Evolutionary conservation across 2,888 invertebrate species (phyloP).

Genomic region (Sinotaia quadrata): DNA sequence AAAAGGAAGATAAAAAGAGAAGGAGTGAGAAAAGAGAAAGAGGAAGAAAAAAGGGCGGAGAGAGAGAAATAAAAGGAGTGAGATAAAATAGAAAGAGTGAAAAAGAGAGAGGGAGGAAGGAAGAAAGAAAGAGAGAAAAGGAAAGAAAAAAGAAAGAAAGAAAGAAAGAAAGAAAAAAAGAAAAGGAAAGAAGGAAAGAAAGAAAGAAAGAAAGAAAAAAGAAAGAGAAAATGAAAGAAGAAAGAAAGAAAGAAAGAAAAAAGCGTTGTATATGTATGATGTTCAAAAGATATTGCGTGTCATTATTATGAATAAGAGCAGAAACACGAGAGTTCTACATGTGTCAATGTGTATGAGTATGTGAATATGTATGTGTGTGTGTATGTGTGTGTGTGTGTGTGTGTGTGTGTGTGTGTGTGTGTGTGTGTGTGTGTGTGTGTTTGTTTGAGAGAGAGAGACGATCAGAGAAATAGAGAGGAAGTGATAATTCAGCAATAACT

Average conservation of each 20-base stretch:
- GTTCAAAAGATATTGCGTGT: not conserved
- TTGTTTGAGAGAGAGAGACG: conserved; percentile 15
- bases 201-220: not conserved
- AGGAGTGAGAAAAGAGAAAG: not conserved
- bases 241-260: not conserved
- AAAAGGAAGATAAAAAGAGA: not conserved
- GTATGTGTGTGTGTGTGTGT: not conserved
- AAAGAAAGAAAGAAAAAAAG: not conserved
- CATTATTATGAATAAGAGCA: not conserved
- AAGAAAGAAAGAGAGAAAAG: not conserved
- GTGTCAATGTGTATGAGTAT: conserved; percentile 4
- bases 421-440: conserved; percentile 19
- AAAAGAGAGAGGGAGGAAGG: not conserved
- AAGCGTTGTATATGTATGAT: not conserved
- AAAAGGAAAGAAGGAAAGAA: not conserved
- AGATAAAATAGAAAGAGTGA: not conserved
- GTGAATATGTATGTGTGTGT: not conserved
- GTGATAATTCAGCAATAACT: too few relatives aligned
- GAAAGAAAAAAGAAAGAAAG: not conserved
- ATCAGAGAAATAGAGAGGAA: too few relatives aligned
- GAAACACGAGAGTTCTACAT: not conserved
- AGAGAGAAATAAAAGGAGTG: too few relatives aligned
- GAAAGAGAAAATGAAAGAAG: not conserved
- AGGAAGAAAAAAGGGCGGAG: not conserved
- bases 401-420: conserved; percentile 20